phyloP scores from a whole-genome alignment of 2,113 vertebrate genomes.

The Cricetomys ansorgei region DNA sequence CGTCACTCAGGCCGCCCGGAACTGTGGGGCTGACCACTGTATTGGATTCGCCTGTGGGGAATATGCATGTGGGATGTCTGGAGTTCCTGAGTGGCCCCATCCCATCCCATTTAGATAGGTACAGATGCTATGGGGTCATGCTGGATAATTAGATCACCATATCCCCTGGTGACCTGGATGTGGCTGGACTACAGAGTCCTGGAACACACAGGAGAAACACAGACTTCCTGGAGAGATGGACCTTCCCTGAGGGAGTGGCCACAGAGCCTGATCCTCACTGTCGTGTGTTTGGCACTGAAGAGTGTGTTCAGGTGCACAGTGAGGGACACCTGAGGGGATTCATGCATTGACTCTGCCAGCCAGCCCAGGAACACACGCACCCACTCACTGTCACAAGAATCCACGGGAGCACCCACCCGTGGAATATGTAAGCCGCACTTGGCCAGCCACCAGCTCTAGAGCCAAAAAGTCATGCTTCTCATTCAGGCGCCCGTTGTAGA shows the following conservation, averaged over 20 bases:
- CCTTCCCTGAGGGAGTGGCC: neutral
- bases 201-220: neutral
- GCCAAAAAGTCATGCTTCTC: constrained; percentile 99
- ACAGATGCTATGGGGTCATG: neutral
- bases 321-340: neutral
- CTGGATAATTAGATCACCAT: neutral
- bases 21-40: constrained; percentile 96
- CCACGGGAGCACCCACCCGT: constrained; percentile 89
- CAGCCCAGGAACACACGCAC: neutral
- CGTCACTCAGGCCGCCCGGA: constrained; percentile 95
- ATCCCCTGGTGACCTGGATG: neutral
- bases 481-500: constrained; percentile 98
- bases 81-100: neutral
- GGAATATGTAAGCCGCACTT: constrained; percentile 97
- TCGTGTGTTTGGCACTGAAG: neutral
- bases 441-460: constrained; percentile 95
- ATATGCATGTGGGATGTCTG: neutral
- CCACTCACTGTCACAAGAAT: neutral
- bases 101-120: neutral
- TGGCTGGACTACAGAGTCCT: neutral
- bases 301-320: neutral
- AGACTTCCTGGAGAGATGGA: neutral
- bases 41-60: constrained; percentile 93
- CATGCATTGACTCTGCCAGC: neutral
- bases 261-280: neutral